These are phyloP conservation scores for Apis laboriosa DNA, from an alignment of 1,140 invertebrate genomes.

Conservation along the genomic window DNA sequence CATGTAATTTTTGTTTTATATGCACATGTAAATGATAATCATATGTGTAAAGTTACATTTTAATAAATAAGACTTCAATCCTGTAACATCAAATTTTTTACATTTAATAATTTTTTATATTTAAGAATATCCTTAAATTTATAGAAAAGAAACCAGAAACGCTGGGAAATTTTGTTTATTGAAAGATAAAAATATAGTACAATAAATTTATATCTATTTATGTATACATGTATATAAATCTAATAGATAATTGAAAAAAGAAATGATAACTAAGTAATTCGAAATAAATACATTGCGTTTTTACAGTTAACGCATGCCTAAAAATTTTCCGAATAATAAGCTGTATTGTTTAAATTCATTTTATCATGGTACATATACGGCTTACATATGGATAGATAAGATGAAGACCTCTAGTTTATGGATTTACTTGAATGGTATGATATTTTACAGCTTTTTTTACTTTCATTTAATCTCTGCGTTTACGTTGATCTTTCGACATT, in stretches of 20 bases:
- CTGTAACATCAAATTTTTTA: slow-evolving; percentile 9
- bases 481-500: slow-evolving; percentile 61
- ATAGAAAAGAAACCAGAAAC: slow-evolving; percentile 52
- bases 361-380: slow-evolving; percentile 59
- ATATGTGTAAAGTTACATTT: slow-evolving; percentile 64
- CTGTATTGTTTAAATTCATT: slow-evolving; percentile 41
- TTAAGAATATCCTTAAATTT: no score
- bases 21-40: slow-evolving; percentile 50
- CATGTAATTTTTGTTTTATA: slow-evolving; percentile 46
- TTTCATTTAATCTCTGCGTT: slow-evolving; percentile 65
- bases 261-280: slow-evolving; percentile 41
- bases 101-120: neutral
- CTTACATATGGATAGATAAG: slow-evolving; percentile 74
- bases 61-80: slow-evolving; percentile 60
- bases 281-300: slow-evolving; percentile 51
- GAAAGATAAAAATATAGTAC: slow-evolving; percentile 79
- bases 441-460: slow-evolving; percentile 61
- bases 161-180: slow-evolving; percentile 77
- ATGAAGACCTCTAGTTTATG: slow-evolving; percentile 81
- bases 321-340: slow-evolving; percentile 29
- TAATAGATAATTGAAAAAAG: slow-evolving; percentile 37
- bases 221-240: slow-evolving; percentile 66
- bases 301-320: slow-evolving; percentile 23
- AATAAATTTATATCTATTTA: slow-evolving; percentile 70
- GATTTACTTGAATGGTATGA: slow-evolving; percentile 76